Evolutionary conservation across 1,140 invertebrate species (phyloP).

Genomic region (Leptinotarsa lineolata): DNA sequence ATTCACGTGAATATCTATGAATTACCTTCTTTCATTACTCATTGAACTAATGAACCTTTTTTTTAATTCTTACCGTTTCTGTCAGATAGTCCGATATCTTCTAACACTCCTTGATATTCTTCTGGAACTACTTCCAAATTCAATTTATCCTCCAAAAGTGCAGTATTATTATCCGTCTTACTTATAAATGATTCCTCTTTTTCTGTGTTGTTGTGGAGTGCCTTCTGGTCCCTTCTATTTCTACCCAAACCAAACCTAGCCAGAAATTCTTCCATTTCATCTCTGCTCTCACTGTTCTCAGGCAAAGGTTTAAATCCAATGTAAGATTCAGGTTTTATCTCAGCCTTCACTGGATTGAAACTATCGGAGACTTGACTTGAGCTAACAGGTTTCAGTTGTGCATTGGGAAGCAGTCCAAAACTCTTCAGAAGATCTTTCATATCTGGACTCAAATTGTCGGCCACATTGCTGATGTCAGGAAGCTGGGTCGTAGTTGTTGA

Average conservation of each 20-base stretch:
- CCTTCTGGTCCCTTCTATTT: constrained; percentile 37
- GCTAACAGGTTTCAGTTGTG: constrained; percentile 12
- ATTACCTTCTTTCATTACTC: neutral
- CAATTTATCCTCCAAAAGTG: neutral
- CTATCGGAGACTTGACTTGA: constrained; percentile 17
- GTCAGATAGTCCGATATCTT: constrained; percentile 58
- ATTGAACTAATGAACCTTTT: neutral
- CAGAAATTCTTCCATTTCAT: constrained; percentile 64
- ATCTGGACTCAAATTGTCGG: constrained; percentile 55
- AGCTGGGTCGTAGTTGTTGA: constrained; percentile 37
- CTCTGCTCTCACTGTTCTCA: constrained; percentile 54
- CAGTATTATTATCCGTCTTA: neutral
- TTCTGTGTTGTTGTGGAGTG: constrained; percentile 15
- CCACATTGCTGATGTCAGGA: constrained; percentile 52
- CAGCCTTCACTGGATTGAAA: constrained; percentile 42
- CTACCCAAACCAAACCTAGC: constrained; percentile 61
- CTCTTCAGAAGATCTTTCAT: constrained; percentile 56
- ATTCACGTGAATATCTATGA: neutral
- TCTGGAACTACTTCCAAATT: constrained; percentile 59
- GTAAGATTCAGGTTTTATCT: constrained; percentile 58
- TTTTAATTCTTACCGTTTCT: neutral
- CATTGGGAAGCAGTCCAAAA: constrained; percentile 51
- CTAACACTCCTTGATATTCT: constrained; percentile 59
- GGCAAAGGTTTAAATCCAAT: constrained; percentile 65
- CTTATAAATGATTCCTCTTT: neutral